phyloP scores from a whole-genome alignment of 2,797 vertebrate genomes.

The Hemitrygon akajei region DNA sequence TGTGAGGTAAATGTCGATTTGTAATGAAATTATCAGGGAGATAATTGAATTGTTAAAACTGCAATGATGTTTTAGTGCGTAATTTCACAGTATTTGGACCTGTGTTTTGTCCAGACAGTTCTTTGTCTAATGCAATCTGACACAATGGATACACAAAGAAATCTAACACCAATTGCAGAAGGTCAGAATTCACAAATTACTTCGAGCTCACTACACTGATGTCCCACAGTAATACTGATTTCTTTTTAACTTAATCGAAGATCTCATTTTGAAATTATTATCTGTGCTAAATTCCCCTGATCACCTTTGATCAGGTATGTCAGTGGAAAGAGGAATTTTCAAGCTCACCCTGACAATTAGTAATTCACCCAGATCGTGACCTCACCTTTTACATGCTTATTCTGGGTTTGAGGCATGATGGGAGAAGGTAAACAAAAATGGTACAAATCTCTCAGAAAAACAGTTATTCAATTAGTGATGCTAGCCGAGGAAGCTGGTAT shows the following conservation, averaged over 20 bases:
- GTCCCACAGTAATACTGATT: conserved; percentile 45
- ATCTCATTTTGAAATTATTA: conserved; percentile 31
- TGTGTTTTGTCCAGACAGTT: background rate
- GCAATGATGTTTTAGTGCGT: background rate
- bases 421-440: background rate
- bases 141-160: conserved; percentile 40
- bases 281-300: conserved; percentile 4
- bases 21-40: background rate
- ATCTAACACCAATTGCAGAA: conserved; percentile 43
- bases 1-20: background rate
- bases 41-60: conserved; percentile 29
- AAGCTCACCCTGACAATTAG: conserved; percentile 18
- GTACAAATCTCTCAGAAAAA: conserved; percentile 19
- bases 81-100: background rate
- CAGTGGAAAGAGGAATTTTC: conserved; percentile 12
- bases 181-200: conserved; percentile 44
- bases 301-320: conserved; percentile 32
- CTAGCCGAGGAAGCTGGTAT: background rate
- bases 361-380: conserved; percentile 8
- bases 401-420: background rate
- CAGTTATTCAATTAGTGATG: background rate
- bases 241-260: conserved; percentile 33
- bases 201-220: conserved; percentile 43
- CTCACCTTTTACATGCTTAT: background rate
- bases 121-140: conserved; percentile 42